These are phyloP conservation scores for Chloropsis hardwickii DNA, from an alignment of 2,113 vertebrate species.

Conservation along the genomic window DNA sequence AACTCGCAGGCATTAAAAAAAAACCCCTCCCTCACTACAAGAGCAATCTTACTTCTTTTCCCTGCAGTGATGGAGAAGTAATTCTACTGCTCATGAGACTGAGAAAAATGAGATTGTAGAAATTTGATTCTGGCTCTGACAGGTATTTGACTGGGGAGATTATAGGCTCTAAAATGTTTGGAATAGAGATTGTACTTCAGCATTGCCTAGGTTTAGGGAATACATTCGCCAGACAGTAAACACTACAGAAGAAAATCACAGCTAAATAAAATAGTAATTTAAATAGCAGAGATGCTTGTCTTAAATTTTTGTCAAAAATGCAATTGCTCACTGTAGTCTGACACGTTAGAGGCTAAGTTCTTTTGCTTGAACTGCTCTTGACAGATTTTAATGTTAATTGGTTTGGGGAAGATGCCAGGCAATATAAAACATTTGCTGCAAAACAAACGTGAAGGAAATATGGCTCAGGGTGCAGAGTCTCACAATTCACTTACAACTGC, in stretches of 20 bases:
- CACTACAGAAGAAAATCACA: neutral
- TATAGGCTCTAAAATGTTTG: slow-evolving; percentile 29
- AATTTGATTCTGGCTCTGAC: slow-evolving; percentile 6
- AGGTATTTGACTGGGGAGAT: slow-evolving; percentile 43
- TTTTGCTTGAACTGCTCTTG: slow-evolving; percentile 36
- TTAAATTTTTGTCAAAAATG: slow-evolving; percentile 39
- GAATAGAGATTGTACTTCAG: neutral
- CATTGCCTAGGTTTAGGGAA: slow-evolving; percentile 16
- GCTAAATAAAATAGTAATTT: slow-evolving; percentile 50
- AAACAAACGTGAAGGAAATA: slow-evolving; percentile 51
- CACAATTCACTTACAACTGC: slow-evolving; percentile 12
- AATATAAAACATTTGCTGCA: slow-evolving; percentile 26
- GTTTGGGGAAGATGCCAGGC: slow-evolving; percentile 62
- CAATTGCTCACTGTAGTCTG: slow-evolving; percentile 31
- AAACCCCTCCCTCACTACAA: rapidly evolving
- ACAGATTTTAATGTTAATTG: slow-evolving; percentile 62
- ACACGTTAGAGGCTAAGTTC: slow-evolving; percentile 10
- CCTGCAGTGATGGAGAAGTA: neutral
- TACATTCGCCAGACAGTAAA: neutral
- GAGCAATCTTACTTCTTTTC: neutral
- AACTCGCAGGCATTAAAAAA: neutral
- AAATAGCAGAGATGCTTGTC: neutral
- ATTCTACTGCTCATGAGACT: neutral
- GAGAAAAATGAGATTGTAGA: slow-evolving; percentile 14
- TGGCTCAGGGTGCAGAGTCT: neutral